phyloP scores from a whole-genome alignment of 2,888 invertebrate species.

The Heliconius hortense region DNA sequence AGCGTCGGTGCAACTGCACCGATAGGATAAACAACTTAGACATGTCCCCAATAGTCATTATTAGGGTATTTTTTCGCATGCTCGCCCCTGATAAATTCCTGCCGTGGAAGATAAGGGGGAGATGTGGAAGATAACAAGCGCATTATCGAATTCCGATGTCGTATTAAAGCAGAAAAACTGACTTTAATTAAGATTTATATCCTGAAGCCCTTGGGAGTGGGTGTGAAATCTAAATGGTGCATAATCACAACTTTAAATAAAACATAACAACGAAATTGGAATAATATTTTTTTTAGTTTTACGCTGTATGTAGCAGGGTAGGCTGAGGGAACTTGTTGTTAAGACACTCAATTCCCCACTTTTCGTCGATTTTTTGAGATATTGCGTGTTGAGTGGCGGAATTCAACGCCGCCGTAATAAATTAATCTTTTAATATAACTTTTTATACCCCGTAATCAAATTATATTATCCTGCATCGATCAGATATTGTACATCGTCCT shows the following conservation, averaged over 20 bases:
- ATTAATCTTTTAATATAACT: conserved; percentile 6
- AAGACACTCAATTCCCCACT: no score
- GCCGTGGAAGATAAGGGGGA: conserved; percentile 52
- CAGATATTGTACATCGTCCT: conserved; percentile 29
- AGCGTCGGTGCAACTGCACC: conserved; percentile 38
- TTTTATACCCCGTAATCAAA: conserved; percentile 25
- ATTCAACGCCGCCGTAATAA: neutral
- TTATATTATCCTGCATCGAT: conserved; percentile 33
- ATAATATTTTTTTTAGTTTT: no score
- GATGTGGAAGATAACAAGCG: conserved; percentile 73
- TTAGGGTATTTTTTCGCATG: conserved; percentile 77
- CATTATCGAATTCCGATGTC: conserved; percentile 79
- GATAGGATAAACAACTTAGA: conserved; percentile 52
- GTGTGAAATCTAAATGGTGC: conserved; percentile 7
- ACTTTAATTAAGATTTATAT: conserved; percentile 76
- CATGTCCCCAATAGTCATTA: conserved; percentile 73
- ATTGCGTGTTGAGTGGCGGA: no score
- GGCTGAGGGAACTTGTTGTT: no score
- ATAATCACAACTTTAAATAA: neutral
- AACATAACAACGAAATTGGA: neutral
- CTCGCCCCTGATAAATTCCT: conserved; percentile 71
- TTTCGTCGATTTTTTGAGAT: no score
- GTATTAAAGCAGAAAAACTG: conserved; percentile 75
- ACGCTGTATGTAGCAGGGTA: no score
- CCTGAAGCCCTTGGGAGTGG: conserved; percentile 14